Evolutionary conservation across 1,140 invertebrate species (phyloP), one percentile per base, ranked within the genome.

Genomic region (Tetragonula clypearis): DNA sequence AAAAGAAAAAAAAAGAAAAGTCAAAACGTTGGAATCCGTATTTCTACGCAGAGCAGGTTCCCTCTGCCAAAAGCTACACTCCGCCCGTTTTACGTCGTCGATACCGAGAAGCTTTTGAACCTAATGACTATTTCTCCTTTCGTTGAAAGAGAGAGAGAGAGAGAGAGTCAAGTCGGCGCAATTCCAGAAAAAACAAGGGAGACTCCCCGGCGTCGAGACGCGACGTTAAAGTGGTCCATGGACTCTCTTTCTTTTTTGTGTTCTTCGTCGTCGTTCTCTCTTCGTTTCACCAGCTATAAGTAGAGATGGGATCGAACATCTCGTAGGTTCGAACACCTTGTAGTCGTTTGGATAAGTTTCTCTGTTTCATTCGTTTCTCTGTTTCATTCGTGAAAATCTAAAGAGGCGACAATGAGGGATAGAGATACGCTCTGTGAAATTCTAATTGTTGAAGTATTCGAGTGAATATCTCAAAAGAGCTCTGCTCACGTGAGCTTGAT

Each of bases 111-210:
- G 84, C 56, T 76, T 89, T 88, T 89, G 79, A 88, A 88, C 26
- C 87, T 81, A 89, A 89, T 79, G 88, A 79, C 87, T 86, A 73
- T n/a, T 65, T 41, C 75, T 69, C 58, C 73, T 56, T 84, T 77
- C 53, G 30, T 35, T 21, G 30, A 68, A 17, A 11, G 5, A 35
- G 2, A 35, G 66, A 69, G 62, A 65, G 62, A 65, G 62, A 65
- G 62, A 65, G 23, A 62, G 60, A n/a, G 68, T 41, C 58, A 73
- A 58, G 84, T 86, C 87, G 87, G 87, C 84, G 85, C 79, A 58
- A 69, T 82, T 89, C 88, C 88, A 89, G 87, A 89, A 89, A 86
- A 89, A 88, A 86, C 79, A 83, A 88, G 84, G 55, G 84, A 89
- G 88, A 86, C 87, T 88, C 86, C 86, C 88, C 88, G 87, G 87